Conservation (phyloP, 2,797 vertebrate genomes). For the Scleropages formosus region DNA sequence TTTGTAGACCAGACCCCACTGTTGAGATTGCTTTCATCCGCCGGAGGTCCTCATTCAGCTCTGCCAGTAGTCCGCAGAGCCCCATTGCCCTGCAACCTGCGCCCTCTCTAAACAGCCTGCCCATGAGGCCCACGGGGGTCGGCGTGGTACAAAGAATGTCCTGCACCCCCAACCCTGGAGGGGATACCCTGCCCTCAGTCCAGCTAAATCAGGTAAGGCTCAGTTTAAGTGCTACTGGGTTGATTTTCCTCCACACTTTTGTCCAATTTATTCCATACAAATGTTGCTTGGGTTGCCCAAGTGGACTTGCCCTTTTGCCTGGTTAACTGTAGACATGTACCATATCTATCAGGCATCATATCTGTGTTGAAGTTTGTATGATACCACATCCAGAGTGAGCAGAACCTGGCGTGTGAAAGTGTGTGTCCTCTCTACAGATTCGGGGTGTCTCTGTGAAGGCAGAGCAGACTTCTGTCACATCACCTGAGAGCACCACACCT, state of each 20-base stretch:
- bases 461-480: conserved; percentile 53
- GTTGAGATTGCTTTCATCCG: conserved; percentile 90
- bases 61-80: conserved; percentile 62
- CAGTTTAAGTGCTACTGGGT: neutral
- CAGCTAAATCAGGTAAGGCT: conserved; percentile 57
- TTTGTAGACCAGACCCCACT: conserved; percentile 74
- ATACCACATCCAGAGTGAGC: neutral
- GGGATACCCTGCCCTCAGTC: conserved; percentile 56
- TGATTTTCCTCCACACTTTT: no score
- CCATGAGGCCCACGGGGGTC: conserved; percentile 34
- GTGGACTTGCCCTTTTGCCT: neutral
- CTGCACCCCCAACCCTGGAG: conserved; percentile 55
- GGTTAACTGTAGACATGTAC: neutral
- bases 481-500: conserved; percentile 53
- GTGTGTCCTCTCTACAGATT: conserved; percentile 57
- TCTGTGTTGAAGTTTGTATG: neutral
- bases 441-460: conserved; percentile 53
- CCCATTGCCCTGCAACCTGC: conserved; percentile 57
- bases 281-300: no score
- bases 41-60: conserved; percentile 59
- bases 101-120: conserved; percentile 40
- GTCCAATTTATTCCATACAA: no score
- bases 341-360: neutral
- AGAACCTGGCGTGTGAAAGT: neutral
- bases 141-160: conserved; percentile 55